Evolutionary conservation across 2,888 invertebrate species (phyloP).

Genomic region (Electrophaes corylata): DNA sequence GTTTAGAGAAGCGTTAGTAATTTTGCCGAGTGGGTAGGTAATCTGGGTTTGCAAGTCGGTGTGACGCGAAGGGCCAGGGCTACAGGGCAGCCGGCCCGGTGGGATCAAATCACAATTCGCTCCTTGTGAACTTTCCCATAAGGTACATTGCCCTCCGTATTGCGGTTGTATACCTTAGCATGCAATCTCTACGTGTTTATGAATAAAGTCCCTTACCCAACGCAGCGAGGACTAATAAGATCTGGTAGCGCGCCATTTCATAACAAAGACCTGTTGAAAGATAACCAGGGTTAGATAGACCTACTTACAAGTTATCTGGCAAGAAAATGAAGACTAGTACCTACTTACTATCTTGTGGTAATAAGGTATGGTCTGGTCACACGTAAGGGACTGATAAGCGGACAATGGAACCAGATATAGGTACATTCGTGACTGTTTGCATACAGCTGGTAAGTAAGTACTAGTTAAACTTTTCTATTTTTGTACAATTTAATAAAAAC

Average conservation of each 20-base stretch:
- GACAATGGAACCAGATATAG: slow-evolving; percentile 36
- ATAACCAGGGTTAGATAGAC: slow-evolving; percentile 33
- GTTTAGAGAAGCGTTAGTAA: too few species aligned
- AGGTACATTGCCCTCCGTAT: slow-evolving; percentile 27
- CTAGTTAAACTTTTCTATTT: slow-evolving; percentile 27
- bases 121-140: slow-evolving; percentile 37
- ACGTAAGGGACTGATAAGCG: slow-evolving; percentile 44
- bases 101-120: slow-evolving; percentile 13
- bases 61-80: slow-evolving; percentile 10
- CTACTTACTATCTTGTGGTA: slow-evolving; percentile 30
- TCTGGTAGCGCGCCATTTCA: slow-evolving; percentile 68
- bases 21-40: too few species aligned
- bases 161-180: slow-evolving; percentile 21
- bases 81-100: too few species aligned
- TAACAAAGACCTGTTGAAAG: slow-evolving; percentile 55
- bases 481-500: slow-evolving; percentile 25
- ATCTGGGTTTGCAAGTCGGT: slow-evolving; percentile 11
- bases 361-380: slow-evolving; percentile 31
- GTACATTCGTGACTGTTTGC: slow-evolving; percentile 9
- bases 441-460: background rate
- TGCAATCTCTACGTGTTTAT: slow-evolving; percentile 13
- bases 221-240: slow-evolving; percentile 59
- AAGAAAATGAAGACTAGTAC: slow-evolving; percentile 23
- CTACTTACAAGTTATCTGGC: slow-evolving; percentile 11
- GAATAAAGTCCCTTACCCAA: slow-evolving; percentile 58